Base-by-base conservation (phyloP, 2,888 invertebrate genomes). In the Kryphioiulus occultus region DNA sequence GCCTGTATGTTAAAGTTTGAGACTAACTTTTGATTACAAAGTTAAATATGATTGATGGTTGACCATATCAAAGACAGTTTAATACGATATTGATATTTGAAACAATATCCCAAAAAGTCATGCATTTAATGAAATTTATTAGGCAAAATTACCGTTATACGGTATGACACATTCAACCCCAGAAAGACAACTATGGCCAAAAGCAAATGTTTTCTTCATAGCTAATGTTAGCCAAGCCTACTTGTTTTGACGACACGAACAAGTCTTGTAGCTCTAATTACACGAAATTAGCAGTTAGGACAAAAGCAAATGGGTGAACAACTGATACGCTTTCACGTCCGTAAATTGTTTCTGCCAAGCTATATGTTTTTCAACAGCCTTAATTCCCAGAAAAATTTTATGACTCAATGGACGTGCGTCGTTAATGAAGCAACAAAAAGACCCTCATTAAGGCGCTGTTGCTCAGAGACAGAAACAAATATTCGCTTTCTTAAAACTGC, bases 371-470 rank as follows among this genome's bases (percentile, higher is more conserved):
- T 68, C 59, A 59, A 59, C 59, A 59, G 59, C 9, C 59, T 10
- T 47, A 12, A 4, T 47, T 53, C 15, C 53, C 19, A 53, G n/a
- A 68, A n/a, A 68, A 12, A 68, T 68, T 68, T 68, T 68, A 68
- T 68, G 68, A 68, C 26, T 68, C 22, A 26, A 68, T 26, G 68
- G 68, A 68, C 68, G 68, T 68, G 68, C 12, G 68, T 12, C 12
- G 44, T 68, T 68, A 68, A 68, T 68, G 68, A 68, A 26, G 68
- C 68, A 68, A 68, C 68, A 68, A 68, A n/a, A 68, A 26, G 68
- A 26, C 68, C 26, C 68, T 68, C 68, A 68, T 68, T 68, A 68
- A 26, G 68, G 68, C 26, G 26, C 26, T n/a, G 26, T 12, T 68
- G 68, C 68, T 68, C 12, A 9, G 68, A 68, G 68, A 26, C 26